These are phyloP conservation scores for Drosophila gaucha DNA, from an alignment of 2,888 invertebrate species.

Conservation along the genomic window DNA sequence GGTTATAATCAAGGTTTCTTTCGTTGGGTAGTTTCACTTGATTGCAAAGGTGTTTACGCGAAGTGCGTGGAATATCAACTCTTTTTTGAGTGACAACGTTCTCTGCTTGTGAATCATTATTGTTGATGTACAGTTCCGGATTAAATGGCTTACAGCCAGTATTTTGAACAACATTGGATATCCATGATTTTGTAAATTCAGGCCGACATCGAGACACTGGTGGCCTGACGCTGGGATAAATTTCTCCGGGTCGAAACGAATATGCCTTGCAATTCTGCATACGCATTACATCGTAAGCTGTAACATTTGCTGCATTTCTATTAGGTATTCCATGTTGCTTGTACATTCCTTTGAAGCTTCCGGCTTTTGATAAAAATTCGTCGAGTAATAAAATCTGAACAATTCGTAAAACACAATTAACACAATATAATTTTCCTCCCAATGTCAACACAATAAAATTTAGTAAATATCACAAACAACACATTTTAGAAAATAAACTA, in stretches of 20 bases:
- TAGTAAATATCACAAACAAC: not conserved
- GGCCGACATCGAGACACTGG: not conserved
- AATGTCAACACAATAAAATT: slow-evolving; percentile 6
- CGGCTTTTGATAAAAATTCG: not conserved
- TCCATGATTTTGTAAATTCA: not conserved
- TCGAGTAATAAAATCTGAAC: not conserved
- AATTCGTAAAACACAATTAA: not conserved
- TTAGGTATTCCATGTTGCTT: not conserved
- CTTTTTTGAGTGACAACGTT: not conserved
- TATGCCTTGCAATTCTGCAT: slow-evolving; percentile 11
- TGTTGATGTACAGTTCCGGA: not conserved
- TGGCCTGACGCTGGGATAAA: slow-evolving; percentile 13
- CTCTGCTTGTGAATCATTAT: not conserved
- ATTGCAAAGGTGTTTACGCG: not conserved
- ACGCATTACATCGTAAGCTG: slow-evolving; percentile 17
- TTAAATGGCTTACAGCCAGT: not conserved
- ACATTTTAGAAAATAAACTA: not conserved
- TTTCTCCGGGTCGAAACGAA: slow-evolving; percentile 1
- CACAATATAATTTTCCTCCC: not conserved
- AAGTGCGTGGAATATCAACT: not conserved
- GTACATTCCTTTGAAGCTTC: not conserved
- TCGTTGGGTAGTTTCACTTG: not conserved
- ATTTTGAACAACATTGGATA: not conserved
- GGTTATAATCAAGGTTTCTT: slow-evolving; percentile 10
- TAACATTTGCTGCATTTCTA: not conserved